phyloP scores from a whole-genome alignment of 2,888 invertebrate genomes.

The Pyralis farinalis region DNA sequence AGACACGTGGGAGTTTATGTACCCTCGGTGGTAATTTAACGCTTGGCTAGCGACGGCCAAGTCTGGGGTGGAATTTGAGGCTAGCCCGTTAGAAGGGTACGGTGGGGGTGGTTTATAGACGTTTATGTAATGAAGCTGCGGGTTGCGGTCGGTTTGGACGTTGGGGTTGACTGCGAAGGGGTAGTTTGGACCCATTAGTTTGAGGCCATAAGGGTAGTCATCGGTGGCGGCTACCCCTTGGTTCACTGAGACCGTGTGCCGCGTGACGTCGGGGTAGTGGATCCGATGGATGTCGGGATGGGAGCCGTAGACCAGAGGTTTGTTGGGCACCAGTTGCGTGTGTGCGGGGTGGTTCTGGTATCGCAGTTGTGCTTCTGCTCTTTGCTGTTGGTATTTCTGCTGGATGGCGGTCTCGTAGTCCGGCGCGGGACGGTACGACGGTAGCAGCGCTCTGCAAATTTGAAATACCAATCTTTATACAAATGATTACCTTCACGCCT shows the following conservation, averaged over 20 bases:
- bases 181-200: slow-evolving; percentile 54
- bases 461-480: too few species aligned
- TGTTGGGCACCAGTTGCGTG: slow-evolving; percentile 34
- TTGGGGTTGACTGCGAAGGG: slow-evolving; percentile 65
- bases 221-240: slow-evolving; percentile 43
- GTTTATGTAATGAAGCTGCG: slow-evolving; percentile 82
- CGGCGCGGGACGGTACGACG: slow-evolving; percentile 93
- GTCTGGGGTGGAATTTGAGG: slow-evolving; percentile 92
- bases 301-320: slow-evolving; percentile 82
- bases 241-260: slow-evolving; percentile 63
- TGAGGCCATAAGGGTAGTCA: slow-evolving; percentile 57
- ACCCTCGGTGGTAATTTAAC: slow-evolving; percentile 64
- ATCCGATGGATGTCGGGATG: slow-evolving; percentile 87
- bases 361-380: slow-evolving; percentile 58
- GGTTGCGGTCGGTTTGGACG: slow-evolving; percentile 61
- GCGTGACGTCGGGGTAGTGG: slow-evolving; percentile 85
- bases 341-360: slow-evolving; percentile 59
- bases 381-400: slow-evolving; percentile 86
- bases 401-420: slow-evolving; percentile 97
- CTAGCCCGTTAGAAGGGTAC: slow-evolving; percentile 88
- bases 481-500: too few species aligned
- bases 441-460: slow-evolving; percentile 86
- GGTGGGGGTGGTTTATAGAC: slow-evolving; percentile 93
- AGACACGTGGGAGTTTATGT: slow-evolving; percentile 81
- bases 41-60: slow-evolving; percentile 87